phyloP scores from a whole-genome alignment of 2,797 vertebrate species.

The Onychomys leucogaster region DNA sequence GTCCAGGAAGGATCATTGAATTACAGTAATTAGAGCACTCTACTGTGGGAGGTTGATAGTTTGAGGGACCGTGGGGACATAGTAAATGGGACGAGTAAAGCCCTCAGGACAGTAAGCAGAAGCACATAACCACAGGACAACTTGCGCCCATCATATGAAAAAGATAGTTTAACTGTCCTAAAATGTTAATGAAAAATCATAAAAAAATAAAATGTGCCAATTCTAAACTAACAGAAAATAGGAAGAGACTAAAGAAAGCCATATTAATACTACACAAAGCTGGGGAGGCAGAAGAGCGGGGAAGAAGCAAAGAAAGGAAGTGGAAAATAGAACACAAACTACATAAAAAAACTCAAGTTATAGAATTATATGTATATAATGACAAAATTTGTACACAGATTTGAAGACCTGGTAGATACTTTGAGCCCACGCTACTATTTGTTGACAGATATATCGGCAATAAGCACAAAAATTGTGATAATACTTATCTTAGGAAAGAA shows the following conservation, averaged over 20 bases:
- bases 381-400: constrained; percentile 22
- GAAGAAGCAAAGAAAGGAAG: neutral
- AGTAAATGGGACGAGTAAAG: neutral
- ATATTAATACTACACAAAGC: neutral
- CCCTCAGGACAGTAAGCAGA: neutral
- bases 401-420: neutral
- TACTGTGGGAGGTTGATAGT: neutral
- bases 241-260: neutral
- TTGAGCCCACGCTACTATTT: neutral
- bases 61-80: no score
- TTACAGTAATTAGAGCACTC: neutral
- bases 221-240: constrained; percentile 21
- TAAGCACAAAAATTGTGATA: constrained; percentile 27
- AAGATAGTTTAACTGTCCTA: constrained; percentile 33
- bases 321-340: constrained; percentile 10
- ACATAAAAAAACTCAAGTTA: neutral
- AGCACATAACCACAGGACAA: neutral
- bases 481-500: constrained; percentile 8
- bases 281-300: neutral
- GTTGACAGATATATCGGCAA: constrained; percentile 27
- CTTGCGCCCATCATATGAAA: neutral
- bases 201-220: neutral
- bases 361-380: neutral
- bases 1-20: neutral
- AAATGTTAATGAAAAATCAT: constrained; percentile 14